Conservation (phyloP, 1,140 invertebrate genomes). For the Drosophila tropicalis region DNA sequence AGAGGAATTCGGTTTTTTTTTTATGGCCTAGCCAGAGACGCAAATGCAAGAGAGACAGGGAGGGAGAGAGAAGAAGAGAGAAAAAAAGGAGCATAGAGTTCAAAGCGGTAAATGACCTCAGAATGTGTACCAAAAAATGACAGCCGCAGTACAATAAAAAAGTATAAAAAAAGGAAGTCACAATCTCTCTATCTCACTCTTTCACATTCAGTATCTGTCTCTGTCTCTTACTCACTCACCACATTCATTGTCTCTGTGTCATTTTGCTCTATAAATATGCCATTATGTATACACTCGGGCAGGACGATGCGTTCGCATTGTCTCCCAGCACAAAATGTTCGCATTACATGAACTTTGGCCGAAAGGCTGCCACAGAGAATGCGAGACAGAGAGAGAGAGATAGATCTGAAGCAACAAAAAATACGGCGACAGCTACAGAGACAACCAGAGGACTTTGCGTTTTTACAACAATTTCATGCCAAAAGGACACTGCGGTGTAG, state of each 20-base stretch:
- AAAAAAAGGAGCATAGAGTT: neutral
- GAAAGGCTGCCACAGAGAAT: constrained; percentile 32
- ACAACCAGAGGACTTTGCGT: constrained; percentile 36
- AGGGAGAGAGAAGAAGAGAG: neutral
- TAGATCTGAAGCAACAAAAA: neutral
- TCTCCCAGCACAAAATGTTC: constrained; percentile 48
- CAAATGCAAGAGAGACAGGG: too few relatives aligned
- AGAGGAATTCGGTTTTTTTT: neutral
- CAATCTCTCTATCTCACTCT: neutral
- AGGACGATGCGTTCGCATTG: constrained; percentile 71
- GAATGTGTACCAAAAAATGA: constrained; percentile 22
- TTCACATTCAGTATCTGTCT: neutral
- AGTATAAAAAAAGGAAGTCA: constrained; percentile 12
- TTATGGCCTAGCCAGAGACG: neutral
- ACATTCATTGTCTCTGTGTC: constrained; percentile 32
- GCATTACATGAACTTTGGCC: constrained; percentile 45
- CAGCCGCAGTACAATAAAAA: constrained; percentile 22
- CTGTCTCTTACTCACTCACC: constrained; percentile 1
- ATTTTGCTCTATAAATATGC: constrained; percentile 71
- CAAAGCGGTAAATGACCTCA: constrained; percentile 24
- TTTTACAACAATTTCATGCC: constrained; percentile 64
- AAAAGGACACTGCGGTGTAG: constrained; percentile 78
- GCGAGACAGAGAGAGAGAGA: constrained; percentile 6
- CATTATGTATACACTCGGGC: constrained; percentile 71
- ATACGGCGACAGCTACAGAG: constrained; percentile 7